A percentile compares a stretch with the other conserved stretches of the same genome.
These are phyloP conservation scores for Sparus aurata DNA, from an alignment of 2,797 vertebrate species.

Conservation along the genomic window DNA sequence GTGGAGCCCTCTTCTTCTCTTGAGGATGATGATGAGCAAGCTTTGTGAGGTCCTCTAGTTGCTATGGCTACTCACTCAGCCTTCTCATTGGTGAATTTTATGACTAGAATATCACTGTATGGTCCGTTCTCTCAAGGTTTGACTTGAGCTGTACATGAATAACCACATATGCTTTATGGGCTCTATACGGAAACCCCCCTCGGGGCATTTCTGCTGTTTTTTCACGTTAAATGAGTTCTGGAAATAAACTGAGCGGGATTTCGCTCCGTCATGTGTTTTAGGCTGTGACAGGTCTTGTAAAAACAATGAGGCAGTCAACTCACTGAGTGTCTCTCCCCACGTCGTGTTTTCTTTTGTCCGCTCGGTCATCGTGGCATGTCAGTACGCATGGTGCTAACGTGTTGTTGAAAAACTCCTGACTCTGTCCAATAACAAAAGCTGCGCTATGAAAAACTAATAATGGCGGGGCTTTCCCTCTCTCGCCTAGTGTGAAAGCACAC, in stretches of 20 bases:
- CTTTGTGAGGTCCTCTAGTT: constrained; percentile 57
- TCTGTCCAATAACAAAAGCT: constrained; percentile 79
- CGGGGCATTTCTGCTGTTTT: constrained; percentile 49
- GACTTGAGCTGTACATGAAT: constrained; percentile 36
- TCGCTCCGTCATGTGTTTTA: constrained; percentile 68
- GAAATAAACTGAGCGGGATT: constrained; percentile 67
- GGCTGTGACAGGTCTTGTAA: constrained; percentile 64
- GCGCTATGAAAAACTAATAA: constrained; percentile 78
- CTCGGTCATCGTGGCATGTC: constrained; percentile 77
- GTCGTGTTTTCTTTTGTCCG: constrained; percentile 82
- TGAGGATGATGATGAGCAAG: constrained; percentile 65
- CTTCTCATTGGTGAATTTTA: constrained; percentile 37
- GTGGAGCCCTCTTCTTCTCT: constrained; percentile 73
- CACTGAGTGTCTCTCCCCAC: constrained; percentile 62
- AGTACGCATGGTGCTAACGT: constrained; percentile 74
- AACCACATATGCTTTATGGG: constrained; percentile 45
- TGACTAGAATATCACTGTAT: constrained; percentile 46
- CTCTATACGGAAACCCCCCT: constrained; percentile 20
- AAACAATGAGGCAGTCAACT: constrained; percentile 71
- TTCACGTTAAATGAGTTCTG: constrained; percentile 61
- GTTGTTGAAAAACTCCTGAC: constrained; percentile 76
- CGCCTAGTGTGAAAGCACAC: constrained; percentile 59
- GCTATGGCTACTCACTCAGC: constrained; percentile 47
- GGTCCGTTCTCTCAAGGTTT: constrained; percentile 43
- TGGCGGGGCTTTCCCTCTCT: constrained; percentile 65